A percentile compares a stretch with the other conserved stretches of the same genome.
phyloP scores from a whole-genome alignment of 2,888 invertebrate genomes.

The Dryococelus australis region DNA sequence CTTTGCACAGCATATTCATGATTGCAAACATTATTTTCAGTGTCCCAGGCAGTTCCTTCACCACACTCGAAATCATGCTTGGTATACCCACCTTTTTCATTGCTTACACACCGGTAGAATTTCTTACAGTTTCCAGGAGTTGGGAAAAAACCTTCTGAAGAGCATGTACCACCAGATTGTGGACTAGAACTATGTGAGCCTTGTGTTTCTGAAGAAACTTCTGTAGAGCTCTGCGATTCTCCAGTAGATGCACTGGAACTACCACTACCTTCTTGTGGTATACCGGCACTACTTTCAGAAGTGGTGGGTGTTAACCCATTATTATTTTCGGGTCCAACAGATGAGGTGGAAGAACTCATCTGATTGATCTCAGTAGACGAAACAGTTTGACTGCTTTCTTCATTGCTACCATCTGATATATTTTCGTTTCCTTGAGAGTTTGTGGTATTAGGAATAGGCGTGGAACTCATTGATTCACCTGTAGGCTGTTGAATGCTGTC shows the following conservation, averaged over 20 bases:
- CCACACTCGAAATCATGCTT: conserved; percentile 65
- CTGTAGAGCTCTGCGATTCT: not conserved
- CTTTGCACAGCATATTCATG: conserved; percentile 51
- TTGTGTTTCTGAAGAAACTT: not conserved
- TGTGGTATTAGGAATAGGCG: not conserved
- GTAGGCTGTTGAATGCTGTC: not conserved
- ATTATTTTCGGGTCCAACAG: not conserved
- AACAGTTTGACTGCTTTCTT: not conserved
- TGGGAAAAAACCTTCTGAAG: conserved; percentile 67
- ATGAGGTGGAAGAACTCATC: not conserved
- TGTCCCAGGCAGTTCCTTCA: conserved; percentile 67
- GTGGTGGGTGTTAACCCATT: not conserved
- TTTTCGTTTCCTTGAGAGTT: not conserved
- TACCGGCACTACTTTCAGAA: not conserved
- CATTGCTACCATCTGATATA: not conserved
- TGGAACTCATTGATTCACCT: not conserved
- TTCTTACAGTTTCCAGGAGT: conserved; percentile 68
- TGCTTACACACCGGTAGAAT: conserved; percentile 69
- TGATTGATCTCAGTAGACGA: conserved; percentile 22
- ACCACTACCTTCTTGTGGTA: not conserved
- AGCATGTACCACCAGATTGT: not conserved
- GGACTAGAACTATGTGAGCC: not conserved
- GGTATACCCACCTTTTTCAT: conserved; percentile 58
- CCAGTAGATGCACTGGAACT: not conserved
- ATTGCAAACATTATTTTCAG: conserved; percentile 64